These are phyloP conservation scores for Lathamus discolor DNA, from an alignment of 2,113 vertebrate species.

Conservation along the genomic window DNA sequence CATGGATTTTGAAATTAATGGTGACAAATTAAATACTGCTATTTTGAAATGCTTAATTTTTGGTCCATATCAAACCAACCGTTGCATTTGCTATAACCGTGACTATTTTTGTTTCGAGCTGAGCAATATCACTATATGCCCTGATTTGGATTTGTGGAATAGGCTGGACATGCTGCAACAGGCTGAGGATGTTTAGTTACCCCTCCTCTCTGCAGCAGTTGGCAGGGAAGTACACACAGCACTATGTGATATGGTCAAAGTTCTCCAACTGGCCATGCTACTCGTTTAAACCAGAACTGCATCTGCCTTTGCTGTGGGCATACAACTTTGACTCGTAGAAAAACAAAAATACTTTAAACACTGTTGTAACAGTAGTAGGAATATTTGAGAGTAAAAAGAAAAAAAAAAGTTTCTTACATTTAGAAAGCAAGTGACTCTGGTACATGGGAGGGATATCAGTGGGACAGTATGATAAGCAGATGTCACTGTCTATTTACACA, in stretches of 20 bases:
- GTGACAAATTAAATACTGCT: neutral
- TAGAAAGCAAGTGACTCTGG: neutral
- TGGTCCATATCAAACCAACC: neutral
- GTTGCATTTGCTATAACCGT: neutral
- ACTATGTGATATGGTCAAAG: neutral
- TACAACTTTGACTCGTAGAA: neutral
- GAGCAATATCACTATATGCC: neutral
- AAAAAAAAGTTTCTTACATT: neutral
- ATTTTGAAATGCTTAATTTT: neutral
- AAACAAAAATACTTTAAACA: neutral
- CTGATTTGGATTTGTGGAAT: neutral
- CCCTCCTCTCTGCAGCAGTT: neutral
- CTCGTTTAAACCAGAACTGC: neutral
- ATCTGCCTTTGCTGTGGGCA: neutral
- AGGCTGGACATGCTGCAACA: neutral
- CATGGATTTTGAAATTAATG: neutral
- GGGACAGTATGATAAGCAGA: neutral
- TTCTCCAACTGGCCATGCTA: neutral
- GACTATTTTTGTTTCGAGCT: neutral
- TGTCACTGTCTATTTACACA: neutral
- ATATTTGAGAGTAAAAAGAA: neutral
- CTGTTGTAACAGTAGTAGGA: neutral
- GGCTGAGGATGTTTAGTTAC: neutral
- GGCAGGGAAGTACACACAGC: neutral
- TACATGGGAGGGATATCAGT: neutral